Evolutionary conservation across 2,113 vertebrate species (phyloP), one percentile per base, ranked within the genome.

Genomic region (Proterorhinus semilunaris): DNA sequence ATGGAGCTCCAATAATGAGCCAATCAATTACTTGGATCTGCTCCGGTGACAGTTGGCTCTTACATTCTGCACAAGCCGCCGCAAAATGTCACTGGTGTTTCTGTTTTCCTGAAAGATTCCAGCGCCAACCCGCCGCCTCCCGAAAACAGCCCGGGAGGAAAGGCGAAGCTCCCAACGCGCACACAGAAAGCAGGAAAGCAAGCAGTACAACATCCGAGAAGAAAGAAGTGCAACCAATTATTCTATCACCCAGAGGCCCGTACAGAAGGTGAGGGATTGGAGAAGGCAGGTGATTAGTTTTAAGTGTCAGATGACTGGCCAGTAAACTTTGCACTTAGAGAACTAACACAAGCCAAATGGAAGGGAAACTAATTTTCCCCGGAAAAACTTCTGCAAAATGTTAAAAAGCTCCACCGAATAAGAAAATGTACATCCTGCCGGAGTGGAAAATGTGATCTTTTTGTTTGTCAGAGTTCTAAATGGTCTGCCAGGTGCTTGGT

Each of bases 161-260:
- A 72, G 69, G 65, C 53, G 1, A 54, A 55, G 66, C 49, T 68
- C 59, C 69, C 61, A 66, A 72, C 85, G 79, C 72, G 82, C n/a
- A 17, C 16, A 17, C 15, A 9, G n/a, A 16, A 53, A 53, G 7
- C 55, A 58, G 11, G 11, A 78, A 69, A 79, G 54, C 75, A 83
- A 80, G 57, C 78, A 78, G 57, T 80, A 75, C 77, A 79, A 67
- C 73, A 62, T 77, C 10, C 65, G 55, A 50, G 69, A 86, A 83
- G 77, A 89, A 80, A 69, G 75, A 84, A 87, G 81, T 80, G 65
- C 74, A 79, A 84, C 86, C 84, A 90, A 89, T 87, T 89, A 88
- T 87, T 83, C 78, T 45, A 78, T 81, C 86, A 88, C 86, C 83
- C 69, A 50, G 58, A 90, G 84, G 87, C 83, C 45, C 80, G 76